A percentile compares a stretch with the other conserved stretches of the same genome.
Conservation (phyloP, 2,888 invertebrate species). For the Drosophila stalkeri region DNA sequence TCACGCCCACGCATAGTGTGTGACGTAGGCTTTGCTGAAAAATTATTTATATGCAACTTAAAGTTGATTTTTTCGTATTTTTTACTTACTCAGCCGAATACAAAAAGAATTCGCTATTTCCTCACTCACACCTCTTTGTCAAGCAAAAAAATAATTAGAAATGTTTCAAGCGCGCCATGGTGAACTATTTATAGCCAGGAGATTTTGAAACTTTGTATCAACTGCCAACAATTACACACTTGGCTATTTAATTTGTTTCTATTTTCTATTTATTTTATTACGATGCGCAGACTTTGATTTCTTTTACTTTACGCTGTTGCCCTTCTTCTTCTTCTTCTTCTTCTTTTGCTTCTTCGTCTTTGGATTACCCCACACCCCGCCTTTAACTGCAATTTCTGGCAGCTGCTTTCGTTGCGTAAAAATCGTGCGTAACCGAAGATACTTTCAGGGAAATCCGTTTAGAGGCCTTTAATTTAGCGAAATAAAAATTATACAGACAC, state of each 20-base stretch:
- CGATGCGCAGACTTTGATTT: conserved; percentile 57
- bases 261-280: conserved; percentile 43
- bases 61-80: conserved; percentile 13
- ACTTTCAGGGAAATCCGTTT: conserved; percentile 6
- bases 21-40: conserved; percentile 38
- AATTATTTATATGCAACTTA: conserved; percentile 1
- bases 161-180: conserved; percentile 83
- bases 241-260: conserved; percentile 13
- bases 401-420: conserved; percentile 74
- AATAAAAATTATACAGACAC: conserved; percentile 12
- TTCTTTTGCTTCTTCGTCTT: conserved; percentile 35
- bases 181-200: conserved; percentile 58
- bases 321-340: background rate
- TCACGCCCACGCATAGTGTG: conserved; percentile 56
- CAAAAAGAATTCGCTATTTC: conserved; percentile 21
- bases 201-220: conserved; percentile 44
- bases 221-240: conserved; percentile 48
- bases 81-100: conserved; percentile 59
- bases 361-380: conserved; percentile 34
- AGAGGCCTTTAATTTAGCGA: background rate
- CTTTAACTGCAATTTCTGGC: conserved; percentile 36
- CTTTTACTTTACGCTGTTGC: conserved; percentile 21
- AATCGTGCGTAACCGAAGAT: conserved; percentile 43
- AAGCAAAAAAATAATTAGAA: conserved; percentile 55
- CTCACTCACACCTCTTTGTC: conserved; percentile 9